Evolutionary conservation across 1,140 invertebrate species (phyloP).

Genomic region (Ceratitis capitata): DNA sequence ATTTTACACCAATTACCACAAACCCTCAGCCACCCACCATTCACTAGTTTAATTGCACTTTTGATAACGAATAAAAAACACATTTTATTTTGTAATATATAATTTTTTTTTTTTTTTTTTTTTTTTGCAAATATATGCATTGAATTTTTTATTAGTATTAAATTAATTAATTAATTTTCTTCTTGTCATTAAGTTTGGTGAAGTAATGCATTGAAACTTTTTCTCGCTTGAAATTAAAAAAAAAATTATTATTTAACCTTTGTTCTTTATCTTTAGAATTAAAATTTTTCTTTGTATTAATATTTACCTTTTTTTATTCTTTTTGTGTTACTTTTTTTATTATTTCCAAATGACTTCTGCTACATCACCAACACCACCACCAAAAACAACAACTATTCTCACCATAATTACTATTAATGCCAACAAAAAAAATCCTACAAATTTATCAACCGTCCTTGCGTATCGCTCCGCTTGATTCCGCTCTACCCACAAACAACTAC

Average conservation of each 20-base stretch:
- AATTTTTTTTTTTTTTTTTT: background rate
- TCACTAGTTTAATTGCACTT: background rate
- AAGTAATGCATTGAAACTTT: background rate
- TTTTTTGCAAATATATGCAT: background rate
- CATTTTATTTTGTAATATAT: background rate
- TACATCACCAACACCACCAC: background rate
- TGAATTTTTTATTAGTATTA: too few relatives aligned
- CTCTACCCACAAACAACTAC: background rate
- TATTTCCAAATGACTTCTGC: background rate
- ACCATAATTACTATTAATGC: conserved; percentile 2
- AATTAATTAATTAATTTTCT: background rate
- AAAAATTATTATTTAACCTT: background rate
- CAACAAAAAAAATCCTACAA: background rate
- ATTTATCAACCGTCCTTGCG: conserved; percentile 1
- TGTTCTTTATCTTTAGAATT: background rate
- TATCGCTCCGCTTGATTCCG: conserved; percentile 24
- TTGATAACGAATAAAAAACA: background rate
- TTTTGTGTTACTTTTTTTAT: background rate
- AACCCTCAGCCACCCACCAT: background rate
- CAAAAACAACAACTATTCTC: background rate
- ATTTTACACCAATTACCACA: background rate
- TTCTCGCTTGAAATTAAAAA: too few relatives aligned
- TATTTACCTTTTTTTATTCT: conserved; percentile 12
- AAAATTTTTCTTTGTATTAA: background rate
- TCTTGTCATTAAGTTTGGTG: background rate